These are phyloP conservation scores for Lypha dubia DNA, from an alignment of 2,888 invertebrate genomes.

Conservation along the genomic window DNA sequence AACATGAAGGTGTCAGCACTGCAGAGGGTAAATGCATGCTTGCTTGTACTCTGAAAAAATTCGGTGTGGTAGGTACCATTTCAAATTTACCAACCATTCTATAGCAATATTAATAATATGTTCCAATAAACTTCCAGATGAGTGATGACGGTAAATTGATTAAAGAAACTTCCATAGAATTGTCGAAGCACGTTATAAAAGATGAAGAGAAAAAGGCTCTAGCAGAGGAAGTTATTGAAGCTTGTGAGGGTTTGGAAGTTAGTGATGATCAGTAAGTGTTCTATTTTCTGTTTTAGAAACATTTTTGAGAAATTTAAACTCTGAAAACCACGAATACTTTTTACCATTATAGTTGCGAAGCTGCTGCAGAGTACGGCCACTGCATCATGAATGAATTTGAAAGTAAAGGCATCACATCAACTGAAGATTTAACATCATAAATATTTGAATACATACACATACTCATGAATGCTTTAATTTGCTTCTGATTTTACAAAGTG, in stretches of 20 bases:
- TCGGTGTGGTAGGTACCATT: conserved; percentile 78
- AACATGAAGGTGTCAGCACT: conserved; percentile 75
- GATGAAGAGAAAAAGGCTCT: conserved; percentile 76
- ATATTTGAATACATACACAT: conserved; percentile 23
- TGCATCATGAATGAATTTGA: conserved; percentile 77
- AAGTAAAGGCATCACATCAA: conserved; percentile 75
- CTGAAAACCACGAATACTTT: too few species aligned
- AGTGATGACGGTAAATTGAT: conserved; percentile 78
- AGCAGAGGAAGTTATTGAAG: conserved; percentile 74
- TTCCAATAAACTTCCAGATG: conserved; percentile 74
- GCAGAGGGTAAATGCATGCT: conserved; percentile 80
- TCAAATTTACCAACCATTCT: background rate
- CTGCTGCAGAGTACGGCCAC: conserved; percentile 77
- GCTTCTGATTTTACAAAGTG: conserved; percentile 14
- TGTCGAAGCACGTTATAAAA: conserved; percentile 75
- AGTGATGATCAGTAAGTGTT: conserved; percentile 80
- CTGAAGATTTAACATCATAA: conserved; percentile 28
- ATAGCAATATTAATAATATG: background rate
- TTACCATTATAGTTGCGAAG: conserved; percentile 77
- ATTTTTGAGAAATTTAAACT: background rate
- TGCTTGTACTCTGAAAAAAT: conserved; percentile 80
- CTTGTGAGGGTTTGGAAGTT: conserved; percentile 76
- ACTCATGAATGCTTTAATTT: conserved; percentile 4
- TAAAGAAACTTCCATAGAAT: conserved; percentile 75
- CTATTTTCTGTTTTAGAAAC: background rate